Conservation (phyloP, 30 jellyfish, hydroid and myxozoan species). For the Turritopsis dohrnii region DNA sequence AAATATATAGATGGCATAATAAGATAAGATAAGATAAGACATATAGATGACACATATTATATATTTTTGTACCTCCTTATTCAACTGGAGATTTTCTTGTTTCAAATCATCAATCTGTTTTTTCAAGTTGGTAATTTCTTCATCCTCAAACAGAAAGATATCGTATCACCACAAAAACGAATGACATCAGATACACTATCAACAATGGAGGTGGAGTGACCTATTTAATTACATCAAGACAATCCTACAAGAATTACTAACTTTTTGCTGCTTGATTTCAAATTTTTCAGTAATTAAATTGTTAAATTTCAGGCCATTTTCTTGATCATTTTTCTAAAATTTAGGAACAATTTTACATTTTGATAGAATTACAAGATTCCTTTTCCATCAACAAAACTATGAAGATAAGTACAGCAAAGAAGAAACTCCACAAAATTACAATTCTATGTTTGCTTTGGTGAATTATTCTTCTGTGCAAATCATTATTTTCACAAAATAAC, state of each 20-base stretch:
- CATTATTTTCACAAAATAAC: neutral
- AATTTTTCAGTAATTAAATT: constrained; percentile 23
- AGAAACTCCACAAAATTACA: too few species aligned
- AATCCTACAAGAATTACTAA: neutral
- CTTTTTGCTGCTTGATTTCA: constrained; percentile 24
- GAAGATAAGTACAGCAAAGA: neutral
- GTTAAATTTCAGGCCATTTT: constrained; percentile 5
- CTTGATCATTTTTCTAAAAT: constrained; percentile 22
- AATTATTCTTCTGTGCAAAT: too few species aligned
- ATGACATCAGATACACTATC: neutral
- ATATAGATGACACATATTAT: too few species aligned
- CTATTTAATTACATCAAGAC: too few species aligned
- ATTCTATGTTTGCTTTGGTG: too few species aligned
- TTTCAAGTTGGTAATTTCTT: constrained; percentile 10
- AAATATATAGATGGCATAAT: too few species aligned
- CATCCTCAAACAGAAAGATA: constrained; percentile 14
- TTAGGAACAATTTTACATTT: too few species aligned
- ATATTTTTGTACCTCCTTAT: constrained; percentile 35
- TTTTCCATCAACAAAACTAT: too few species aligned
- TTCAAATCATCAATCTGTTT: constrained; percentile 22
- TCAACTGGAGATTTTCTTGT: constrained; percentile 24
- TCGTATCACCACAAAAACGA: neutral
- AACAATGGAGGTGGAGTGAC: neutral
- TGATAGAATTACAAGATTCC: too few species aligned
- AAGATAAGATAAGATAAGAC: too few species aligned